Base-by-base conservation (phyloP, 37 sponge, comb jelly and placozoan species). In the Crambe crambe region DNA sequence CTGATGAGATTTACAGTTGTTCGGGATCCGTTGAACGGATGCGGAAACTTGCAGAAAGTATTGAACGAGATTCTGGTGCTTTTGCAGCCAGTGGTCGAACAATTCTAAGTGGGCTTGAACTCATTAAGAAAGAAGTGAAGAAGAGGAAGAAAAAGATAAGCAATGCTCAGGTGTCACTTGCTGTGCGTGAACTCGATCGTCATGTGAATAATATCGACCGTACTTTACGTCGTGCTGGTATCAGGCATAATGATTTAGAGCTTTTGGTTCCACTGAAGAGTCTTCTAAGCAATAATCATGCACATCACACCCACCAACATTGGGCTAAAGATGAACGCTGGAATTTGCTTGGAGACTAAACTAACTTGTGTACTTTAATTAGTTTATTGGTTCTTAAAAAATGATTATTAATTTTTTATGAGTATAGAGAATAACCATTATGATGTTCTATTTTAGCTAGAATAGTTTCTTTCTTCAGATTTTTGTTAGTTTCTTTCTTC, bases 1-100 rank as follows among this genome's bases (percentile, higher is more conserved):
- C 89, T 1, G 85, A 83, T 34, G 89, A 89, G 60, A 37, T 89
- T 0, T 74, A 74, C 54, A 79, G 79, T 74, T 89, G 89, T 70
- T 64, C 85, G 8, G 85, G 89, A n/a, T 40, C 31, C 0, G 74
- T 73, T 10, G 31, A 37, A 23, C 79, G 89, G 9, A 83, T 89
- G 86, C 42, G 35, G 0, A 34, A 72, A 25, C 37, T 90, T 18
- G 63, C 82, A 15, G 37, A 77, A 67, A 81, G 78, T 25, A 44
- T 90, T 2, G 27, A 56, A 21, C 56, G 37, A 29, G 78, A 80
- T 21, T 27, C 72, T 0, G 81, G 47, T 38, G 77, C 68, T 12
- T 90, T 75, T 54, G 65, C 63, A 15, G 35, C 60, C 21, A 71
- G 38, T 81, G 90, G 90, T 9, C 51, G 56, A 21, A 44, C 25